phyloP scores from a whole-genome alignment of 2,888 invertebrate genomes.

The Nasonovia ribisnigri region DNA sequence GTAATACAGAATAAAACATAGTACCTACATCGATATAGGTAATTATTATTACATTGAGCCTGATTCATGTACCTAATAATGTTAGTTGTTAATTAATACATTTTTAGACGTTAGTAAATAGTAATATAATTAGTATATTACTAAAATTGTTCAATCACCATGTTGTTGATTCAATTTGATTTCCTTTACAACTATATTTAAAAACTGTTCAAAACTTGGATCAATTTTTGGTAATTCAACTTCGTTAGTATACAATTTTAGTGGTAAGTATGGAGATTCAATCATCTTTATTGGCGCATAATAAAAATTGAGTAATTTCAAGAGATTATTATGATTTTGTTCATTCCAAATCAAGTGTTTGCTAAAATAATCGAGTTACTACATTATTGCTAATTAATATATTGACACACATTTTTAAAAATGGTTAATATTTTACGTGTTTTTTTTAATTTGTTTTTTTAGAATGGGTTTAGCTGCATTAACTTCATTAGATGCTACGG shows the following conservation, averaged over 20 bases:
- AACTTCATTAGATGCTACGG: not conserved
- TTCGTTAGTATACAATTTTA: not conserved
- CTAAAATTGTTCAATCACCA: slow-evolving; percentile 1
- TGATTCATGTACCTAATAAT: not conserved
- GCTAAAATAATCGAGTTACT: not conserved
- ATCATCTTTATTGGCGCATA: slow-evolving; percentile 13
- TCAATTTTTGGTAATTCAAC: not conserved
- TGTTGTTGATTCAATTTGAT: not conserved
- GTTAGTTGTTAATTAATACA: not conserved
- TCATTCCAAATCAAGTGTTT: not conserved
- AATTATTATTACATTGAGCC: not conserved
- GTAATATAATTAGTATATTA: not conserved
- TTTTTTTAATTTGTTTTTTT: slow-evolving; percentile 1
- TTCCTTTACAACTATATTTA: slow-evolving; percentile 7
- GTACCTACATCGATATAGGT: not conserved
- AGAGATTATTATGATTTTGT: not conserved
- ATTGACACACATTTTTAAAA: not conserved
- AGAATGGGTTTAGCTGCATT: slow-evolving; percentile 19
- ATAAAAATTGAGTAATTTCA: slow-evolving; percentile 25
- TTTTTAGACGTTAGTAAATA: not conserved
- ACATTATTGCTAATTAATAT: too few species aligned
- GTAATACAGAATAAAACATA: not conserved
- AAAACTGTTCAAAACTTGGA: not conserved
- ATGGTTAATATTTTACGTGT: not conserved
- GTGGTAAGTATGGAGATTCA: slow-evolving; percentile 14